phyloP scores from a whole-genome alignment of 2,888 invertebrate species.

The Chrysomela aeneicollis region DNA sequence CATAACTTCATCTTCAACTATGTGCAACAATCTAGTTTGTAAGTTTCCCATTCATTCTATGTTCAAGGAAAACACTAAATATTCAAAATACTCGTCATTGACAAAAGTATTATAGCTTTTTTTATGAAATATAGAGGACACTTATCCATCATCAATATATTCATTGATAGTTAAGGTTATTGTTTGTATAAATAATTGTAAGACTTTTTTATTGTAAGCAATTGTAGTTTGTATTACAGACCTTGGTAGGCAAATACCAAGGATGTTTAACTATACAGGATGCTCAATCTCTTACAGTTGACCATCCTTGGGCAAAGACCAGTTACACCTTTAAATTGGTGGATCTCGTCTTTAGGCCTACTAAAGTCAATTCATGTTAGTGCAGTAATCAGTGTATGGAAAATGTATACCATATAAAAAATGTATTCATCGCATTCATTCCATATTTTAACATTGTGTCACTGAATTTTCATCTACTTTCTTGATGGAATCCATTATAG shows the following conservation, averaged over 20 bases:
- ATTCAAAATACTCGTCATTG: conserved; percentile 50
- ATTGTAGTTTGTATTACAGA: conserved; percentile 58
- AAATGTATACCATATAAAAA: conserved; percentile 55
- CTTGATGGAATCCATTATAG: conserved; percentile 55
- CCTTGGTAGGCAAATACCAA: conserved; percentile 43
- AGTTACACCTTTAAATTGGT: conserved; percentile 19
- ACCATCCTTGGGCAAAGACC: conserved; percentile 37
- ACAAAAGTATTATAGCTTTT: conserved; percentile 56
- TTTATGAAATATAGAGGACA: conserved; percentile 54
- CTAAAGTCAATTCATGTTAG: conserved; percentile 54
- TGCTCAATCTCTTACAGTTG: no score
- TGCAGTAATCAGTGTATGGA: conserved; percentile 55
- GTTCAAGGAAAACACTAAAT: conserved; percentile 36
- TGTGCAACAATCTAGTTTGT: conserved; percentile 60
- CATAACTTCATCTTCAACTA: conserved; percentile 52
- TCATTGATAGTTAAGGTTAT: conserved; percentile 60
- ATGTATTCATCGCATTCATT: conserved; percentile 61
- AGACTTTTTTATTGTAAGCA: conserved; percentile 61
- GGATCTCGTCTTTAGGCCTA: conserved; percentile 14
- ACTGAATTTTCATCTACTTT: conserved; percentile 51
- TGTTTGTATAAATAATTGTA: conserved; percentile 63
- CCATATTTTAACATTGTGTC: conserved; percentile 56
- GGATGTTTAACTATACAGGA: no score
- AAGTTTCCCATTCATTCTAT: conserved; percentile 52
- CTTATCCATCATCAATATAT: conserved; percentile 52